Evolutionary conservation across 2,113 vertebrate species (phyloP), one percentile per base, ranked within the genome.

Genomic region (Danionella cerebrum): DNA sequence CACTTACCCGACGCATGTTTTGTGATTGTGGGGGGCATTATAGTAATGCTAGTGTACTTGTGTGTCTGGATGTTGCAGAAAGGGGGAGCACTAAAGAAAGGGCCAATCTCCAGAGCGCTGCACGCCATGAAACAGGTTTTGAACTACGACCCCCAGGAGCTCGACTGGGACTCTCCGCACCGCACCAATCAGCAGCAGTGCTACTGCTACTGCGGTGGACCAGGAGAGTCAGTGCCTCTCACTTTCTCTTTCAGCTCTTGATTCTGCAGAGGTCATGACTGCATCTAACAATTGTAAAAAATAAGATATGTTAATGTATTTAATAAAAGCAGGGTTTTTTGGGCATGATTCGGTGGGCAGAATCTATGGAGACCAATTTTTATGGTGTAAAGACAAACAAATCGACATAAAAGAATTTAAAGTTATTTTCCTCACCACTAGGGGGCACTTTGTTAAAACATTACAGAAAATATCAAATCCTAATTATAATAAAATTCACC

Each of bases 141-240:
- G 55, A 88, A 89, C 5, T 98, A 98, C 73, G 86, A 90, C 52
- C 88, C 91, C 0, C 90, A 92, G 10, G 84, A 92, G 48, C 89
- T 98, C 51, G 90, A 94, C 58, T 98, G 95, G 95, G 95, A 98
- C 79, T 93, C 94, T 0, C 89, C 90, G 0, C 93, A 95, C 71
- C 87, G 93, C 2, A 96, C 93, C 76, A 96, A 98, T 78, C 94
- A 96, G 79, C 94, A 97, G 85, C 95, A 97, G 73, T 93, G 92
- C 77, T 97, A 96, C 82, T 97, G 95, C 76, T 97, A 97, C 86
- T 97, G 94, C 0, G 93, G 92, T 0, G 94, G 95, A 1, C 95
- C 95, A 0, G 95, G 94, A 80, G 93, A 97, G 95, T 97, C 87
- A 93, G 93, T 54, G 5, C 1, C 0, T 6, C 54, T 31, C 33